phyloP scores from a whole-genome alignment of 2,797 vertebrate species.

The Urosaurus nigricauda region DNA sequence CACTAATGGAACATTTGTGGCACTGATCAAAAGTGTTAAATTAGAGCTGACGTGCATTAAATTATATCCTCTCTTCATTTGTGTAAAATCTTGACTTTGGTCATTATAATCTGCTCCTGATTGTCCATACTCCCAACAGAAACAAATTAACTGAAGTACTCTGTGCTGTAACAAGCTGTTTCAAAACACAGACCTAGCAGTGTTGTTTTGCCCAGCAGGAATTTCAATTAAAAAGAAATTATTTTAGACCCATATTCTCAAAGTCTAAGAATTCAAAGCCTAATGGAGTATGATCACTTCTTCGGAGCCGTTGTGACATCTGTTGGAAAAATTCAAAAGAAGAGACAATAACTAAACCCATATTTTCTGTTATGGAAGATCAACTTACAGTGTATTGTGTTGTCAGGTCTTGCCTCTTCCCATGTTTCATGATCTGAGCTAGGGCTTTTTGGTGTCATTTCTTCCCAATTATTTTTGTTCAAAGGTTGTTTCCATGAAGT shows the following conservation, averaged over 20 bases:
- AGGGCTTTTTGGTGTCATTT: slow-evolving; percentile 6
- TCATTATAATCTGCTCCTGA: slow-evolving; percentile 50
- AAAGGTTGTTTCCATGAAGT: not conserved
- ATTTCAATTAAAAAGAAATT: slow-evolving; percentile 68
- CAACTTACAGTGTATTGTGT: not conserved
- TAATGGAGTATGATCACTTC: slow-evolving; percentile 55
- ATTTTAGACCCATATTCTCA: slow-evolving; percentile 54
- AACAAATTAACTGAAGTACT: slow-evolving; percentile 53
- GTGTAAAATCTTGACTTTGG: slow-evolving; percentile 34
- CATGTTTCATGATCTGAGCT: not conserved
- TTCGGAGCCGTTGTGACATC: slow-evolving; percentile 55
- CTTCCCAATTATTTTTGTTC: slow-evolving; percentile 12
- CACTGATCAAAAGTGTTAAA: slow-evolving; percentile 30
- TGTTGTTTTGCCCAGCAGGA: slow-evolving; percentile 41
- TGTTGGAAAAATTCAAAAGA: slow-evolving; percentile 52
- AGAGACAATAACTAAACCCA: slow-evolving; percentile 12
- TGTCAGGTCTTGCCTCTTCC: not conserved
- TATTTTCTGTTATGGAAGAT: slow-evolving; percentile 40
- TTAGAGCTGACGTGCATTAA: slow-evolving; percentile 52
- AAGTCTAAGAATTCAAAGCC: slow-evolving; percentile 40
- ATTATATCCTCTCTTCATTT: slow-evolving; percentile 62
- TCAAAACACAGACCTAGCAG: slow-evolving; percentile 49
- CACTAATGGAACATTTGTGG: slow-evolving; percentile 39
- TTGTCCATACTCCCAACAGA: slow-evolving; percentile 43
- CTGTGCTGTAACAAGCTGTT: slow-evolving; percentile 41